Percentiles rank a stretch among this genome's conserved stretches.
Evolutionary conservation across 2,888 invertebrate genomes (phyloP).

Genomic region (Sinotaia quadrata): DNA sequence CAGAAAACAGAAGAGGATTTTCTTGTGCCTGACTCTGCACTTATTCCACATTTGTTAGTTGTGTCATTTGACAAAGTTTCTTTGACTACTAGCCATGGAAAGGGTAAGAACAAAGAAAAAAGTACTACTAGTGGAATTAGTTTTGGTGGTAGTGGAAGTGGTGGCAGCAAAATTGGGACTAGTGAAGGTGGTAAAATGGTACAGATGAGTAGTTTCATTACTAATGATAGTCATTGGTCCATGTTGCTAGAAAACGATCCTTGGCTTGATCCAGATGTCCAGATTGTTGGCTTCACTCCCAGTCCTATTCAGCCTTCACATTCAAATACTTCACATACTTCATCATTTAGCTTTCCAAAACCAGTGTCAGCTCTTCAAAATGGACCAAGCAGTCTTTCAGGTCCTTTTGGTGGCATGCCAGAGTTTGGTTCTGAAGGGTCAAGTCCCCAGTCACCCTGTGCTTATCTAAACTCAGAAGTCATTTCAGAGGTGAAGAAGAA

Average conservation of each 20-base stretch:
- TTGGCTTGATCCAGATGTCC: slow-evolving; percentile 59
- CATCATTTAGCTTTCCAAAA: slow-evolving; percentile 7
- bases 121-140: neutral
- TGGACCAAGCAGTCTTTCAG: slow-evolving; percentile 35
- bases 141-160: slow-evolving; percentile 1
- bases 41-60: slow-evolving; percentile 27
- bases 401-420: slow-evolving; percentile 18
- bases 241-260: slow-evolving; percentile 38
- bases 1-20: slow-evolving; percentile 32
- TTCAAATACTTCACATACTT: slow-evolving; percentile 7
- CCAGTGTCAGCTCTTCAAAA: slow-evolving; percentile 26
- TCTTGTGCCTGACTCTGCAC: slow-evolving; percentile 27
- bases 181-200: slow-evolving; percentile 5
- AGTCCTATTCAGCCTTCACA: slow-evolving; percentile 40
- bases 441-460: slow-evolving; percentile 23
- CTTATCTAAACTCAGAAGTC: slow-evolving; percentile 13
- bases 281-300: slow-evolving; percentile 64
- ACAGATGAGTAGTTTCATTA: slow-evolving; percentile 13
- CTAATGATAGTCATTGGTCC: slow-evolving; percentile 25
- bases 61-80: slow-evolving; percentile 17
- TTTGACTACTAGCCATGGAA: neutral
- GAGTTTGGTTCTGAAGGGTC: slow-evolving; percentile 25
- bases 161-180: slow-evolving; percentile 6
- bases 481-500: slow-evolving; percentile 16
- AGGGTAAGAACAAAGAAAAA: slow-evolving; percentile 14